Evolutionary conservation across 2,113 vertebrate genomes (phyloP).

Genomic region (Naja naja): DNA sequence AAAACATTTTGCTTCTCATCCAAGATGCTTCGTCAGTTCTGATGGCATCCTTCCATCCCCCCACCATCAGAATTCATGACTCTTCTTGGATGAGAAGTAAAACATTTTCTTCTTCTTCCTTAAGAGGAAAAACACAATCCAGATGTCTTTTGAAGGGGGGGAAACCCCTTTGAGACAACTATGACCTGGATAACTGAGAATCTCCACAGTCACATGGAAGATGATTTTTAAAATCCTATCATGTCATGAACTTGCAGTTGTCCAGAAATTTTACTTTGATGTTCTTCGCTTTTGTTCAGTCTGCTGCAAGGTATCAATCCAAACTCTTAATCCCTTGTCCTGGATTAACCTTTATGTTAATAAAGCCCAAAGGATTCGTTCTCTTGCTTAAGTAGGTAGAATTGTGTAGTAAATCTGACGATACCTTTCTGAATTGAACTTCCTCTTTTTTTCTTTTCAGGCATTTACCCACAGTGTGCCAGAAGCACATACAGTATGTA

Average conservation of each 20-base stretch:
- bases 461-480: constrained; percentile 52
- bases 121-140: not conserved
- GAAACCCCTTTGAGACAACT: not conserved
- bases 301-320: not conserved
- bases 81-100: not conserved
- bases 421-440: not conserved
- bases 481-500: constrained; percentile 57
- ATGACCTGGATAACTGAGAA: not conserved
- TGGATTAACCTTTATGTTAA: not conserved
- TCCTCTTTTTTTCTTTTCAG: not conserved
- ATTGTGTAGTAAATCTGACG: not conserved
- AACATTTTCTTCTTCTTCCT: not conserved
- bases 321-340: not conserved
- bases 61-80: not conserved
- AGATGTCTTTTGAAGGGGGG: not conserved
- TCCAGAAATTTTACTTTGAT: not conserved
- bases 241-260: not conserved
- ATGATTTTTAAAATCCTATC: not conserved
- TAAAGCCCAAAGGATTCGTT: not conserved
- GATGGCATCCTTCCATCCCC: not conserved
- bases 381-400: not conserved
- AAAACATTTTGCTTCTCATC: not conserved
- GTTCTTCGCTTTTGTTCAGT: not conserved
- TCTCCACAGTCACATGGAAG: not conserved
- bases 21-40: not conserved